phyloP scores from a whole-genome alignment of 2,888 invertebrate species.

The Agrotis exclamationis region DNA sequence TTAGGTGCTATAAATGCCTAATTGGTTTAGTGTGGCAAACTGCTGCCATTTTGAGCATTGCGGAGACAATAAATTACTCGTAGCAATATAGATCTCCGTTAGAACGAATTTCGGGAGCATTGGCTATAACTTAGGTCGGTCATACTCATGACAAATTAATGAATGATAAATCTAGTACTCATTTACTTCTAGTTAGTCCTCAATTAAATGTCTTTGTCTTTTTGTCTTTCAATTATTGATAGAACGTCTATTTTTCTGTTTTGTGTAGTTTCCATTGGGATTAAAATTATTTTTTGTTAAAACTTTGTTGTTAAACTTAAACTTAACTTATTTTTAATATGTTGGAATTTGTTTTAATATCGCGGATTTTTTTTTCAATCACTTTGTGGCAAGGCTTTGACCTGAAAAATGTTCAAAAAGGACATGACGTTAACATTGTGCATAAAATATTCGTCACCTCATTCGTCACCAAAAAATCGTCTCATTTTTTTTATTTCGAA shows the following conservation, averaged over 20 bases:
- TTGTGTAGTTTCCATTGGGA: neutral
- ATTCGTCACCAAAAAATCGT: neutral
- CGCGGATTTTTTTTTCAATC: no score
- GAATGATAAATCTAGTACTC: neutral
- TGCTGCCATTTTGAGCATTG: conserved; percentile 7
- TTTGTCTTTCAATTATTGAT: no score
- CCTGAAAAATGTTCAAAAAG: neutral
- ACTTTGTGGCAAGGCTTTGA: no score
- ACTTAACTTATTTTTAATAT: no score
- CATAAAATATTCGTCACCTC: conserved; percentile 6
- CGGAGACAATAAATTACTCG: conserved; percentile 34
- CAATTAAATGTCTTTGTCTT: neutral
- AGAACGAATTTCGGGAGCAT: neutral
- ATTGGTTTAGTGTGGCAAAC: conserved; percentile 24
- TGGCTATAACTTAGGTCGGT: neutral
- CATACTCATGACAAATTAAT: conserved; percentile 4
- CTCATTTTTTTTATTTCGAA: neutral
- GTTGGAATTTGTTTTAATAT: no score
- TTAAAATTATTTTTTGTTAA: neutral
- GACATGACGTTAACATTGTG: neutral
- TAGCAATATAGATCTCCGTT: conserved; percentile 26
- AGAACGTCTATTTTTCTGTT: no score
- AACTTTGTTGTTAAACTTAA: no score
- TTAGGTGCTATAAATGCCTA: conserved; percentile 12
- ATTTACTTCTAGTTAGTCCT: neutral